These are phyloP conservation scores for Delichon dasypus DNA, from an alignment of 2,797 vertebrate genomes.

Conservation along the genomic window DNA sequence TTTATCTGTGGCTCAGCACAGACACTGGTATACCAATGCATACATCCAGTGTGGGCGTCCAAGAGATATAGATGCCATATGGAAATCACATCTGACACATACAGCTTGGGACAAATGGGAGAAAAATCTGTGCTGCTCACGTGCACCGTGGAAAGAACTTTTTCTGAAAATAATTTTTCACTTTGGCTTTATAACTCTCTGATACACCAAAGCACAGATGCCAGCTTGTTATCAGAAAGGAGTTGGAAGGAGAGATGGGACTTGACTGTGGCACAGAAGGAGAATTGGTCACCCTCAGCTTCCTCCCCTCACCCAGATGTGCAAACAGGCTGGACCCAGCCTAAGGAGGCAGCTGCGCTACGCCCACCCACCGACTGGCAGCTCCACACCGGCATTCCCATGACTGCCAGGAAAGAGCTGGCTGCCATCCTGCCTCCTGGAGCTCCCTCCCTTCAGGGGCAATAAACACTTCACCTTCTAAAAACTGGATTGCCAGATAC, in stretches of 20 bases:
- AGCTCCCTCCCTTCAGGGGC: slow-evolving; percentile 24
- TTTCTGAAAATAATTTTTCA: slow-evolving; percentile 10
- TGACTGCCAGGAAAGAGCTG: slow-evolving; percentile 53
- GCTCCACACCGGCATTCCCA: slow-evolving; percentile 22
- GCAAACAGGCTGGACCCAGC: not conserved
- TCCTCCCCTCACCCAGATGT: not conserved
- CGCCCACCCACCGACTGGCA: slow-evolving; percentile 58
- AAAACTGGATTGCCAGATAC: slow-evolving; percentile 29
- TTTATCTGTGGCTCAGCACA: slow-evolving; percentile 45
- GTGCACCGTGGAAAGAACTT: not conserved
- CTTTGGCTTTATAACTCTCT: not conserved
- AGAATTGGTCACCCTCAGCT: not conserved
- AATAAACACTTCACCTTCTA: slow-evolving; percentile 42
- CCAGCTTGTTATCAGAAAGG: not conserved
- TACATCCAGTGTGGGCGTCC: slow-evolving; percentile 54
- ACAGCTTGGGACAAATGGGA: slow-evolving; percentile 53
- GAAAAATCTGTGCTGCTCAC: slow-evolving; percentile 43
- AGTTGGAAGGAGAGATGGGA: not conserved
- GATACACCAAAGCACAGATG: not conserved
- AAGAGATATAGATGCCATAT: slow-evolving; percentile 49
- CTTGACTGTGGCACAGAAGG: not conserved
- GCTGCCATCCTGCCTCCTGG: slow-evolving; percentile 37
- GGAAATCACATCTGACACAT: slow-evolving; percentile 62
- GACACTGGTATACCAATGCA: slow-evolving; percentile 20
- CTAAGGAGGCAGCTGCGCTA: not conserved